phyloP scores from a whole-genome alignment of 2,797 vertebrate genomes.

The Mormyrops attenuatus region DNA sequence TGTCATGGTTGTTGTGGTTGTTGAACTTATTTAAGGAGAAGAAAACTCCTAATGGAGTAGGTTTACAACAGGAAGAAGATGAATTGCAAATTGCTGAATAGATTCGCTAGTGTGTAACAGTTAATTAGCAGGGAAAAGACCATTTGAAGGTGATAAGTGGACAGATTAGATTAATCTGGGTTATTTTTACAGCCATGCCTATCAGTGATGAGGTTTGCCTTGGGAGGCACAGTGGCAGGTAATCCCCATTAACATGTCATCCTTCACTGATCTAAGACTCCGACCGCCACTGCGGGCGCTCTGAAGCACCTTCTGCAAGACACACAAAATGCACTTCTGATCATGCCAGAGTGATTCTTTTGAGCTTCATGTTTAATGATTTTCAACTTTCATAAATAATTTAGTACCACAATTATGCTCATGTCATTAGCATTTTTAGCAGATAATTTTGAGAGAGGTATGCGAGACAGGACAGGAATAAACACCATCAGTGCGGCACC shows the following conservation, averaged over 20 bases:
- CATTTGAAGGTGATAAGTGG: conserved; percentile 61
- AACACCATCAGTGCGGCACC: background rate
- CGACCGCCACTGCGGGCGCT: background rate
- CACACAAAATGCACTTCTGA: background rate
- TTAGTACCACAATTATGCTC: background rate
- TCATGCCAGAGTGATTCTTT: background rate
- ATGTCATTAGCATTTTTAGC: background rate
- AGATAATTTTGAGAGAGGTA: background rate
- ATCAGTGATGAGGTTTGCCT: background rate
- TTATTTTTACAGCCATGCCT: conserved; percentile 62
- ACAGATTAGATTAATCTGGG: conserved; percentile 75
- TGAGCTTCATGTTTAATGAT: background rate
- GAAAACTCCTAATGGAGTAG: background rate
- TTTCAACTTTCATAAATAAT: background rate
- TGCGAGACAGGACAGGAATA: background rate
- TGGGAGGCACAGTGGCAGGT: background rate
- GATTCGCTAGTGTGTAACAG: conserved; percentile 37
- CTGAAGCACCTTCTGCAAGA: background rate
- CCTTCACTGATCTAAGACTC: conserved; percentile 1
- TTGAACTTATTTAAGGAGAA: background rate
- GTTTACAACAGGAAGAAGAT: background rate
- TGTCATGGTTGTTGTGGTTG: background rate
- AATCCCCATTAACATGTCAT: conserved; percentile 17
- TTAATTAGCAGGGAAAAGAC: conserved; percentile 42
- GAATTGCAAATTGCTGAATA: background rate